Conservation (phyloP, 2,888 invertebrate genomes). For the Icerya purchasi region DNA sequence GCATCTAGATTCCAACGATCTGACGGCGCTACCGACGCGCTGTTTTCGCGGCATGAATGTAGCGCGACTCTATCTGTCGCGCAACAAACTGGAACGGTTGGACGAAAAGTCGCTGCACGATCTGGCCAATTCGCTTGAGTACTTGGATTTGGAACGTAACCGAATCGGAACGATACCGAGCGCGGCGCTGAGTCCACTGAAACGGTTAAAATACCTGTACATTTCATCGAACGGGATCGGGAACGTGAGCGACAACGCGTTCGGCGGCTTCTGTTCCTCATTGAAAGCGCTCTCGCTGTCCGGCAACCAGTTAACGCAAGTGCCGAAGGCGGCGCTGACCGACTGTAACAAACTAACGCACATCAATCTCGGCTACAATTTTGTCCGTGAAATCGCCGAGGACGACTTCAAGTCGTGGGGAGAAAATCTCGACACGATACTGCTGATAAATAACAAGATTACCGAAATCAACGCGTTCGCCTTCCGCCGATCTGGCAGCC, state of each 20-base stretch:
- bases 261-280: constrained; percentile 33
- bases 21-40: constrained; percentile 23
- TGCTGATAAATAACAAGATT: constrained; percentile 64
- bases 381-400: constrained; percentile 44
- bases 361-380: constrained; percentile 72
- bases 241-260: constrained; percentile 39
- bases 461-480: constrained; percentile 42
- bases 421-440: constrained; percentile 50
- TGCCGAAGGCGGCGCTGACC: constrained; percentile 45
- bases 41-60: constrained; percentile 33
- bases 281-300: constrained; percentile 58
- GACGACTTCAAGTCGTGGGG: constrained; percentile 63
- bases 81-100: constrained; percentile 47
- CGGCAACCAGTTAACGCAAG: constrained; percentile 52
- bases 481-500: constrained; percentile 47
- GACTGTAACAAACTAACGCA: constrained; percentile 58
- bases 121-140: constrained; percentile 49
- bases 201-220: constrained; percentile 55
- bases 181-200: constrained; percentile 45
- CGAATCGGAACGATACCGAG: constrained; percentile 44
- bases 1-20: constrained; percentile 27
- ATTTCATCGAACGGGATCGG: constrained; percentile 55
- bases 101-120: constrained; percentile 51
- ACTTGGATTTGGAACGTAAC: constrained; percentile 64
- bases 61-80: constrained; percentile 54